Evolutionary conservation across 2,888 invertebrate species (phyloP).

Genomic region (Trachelus stipa): DNA sequence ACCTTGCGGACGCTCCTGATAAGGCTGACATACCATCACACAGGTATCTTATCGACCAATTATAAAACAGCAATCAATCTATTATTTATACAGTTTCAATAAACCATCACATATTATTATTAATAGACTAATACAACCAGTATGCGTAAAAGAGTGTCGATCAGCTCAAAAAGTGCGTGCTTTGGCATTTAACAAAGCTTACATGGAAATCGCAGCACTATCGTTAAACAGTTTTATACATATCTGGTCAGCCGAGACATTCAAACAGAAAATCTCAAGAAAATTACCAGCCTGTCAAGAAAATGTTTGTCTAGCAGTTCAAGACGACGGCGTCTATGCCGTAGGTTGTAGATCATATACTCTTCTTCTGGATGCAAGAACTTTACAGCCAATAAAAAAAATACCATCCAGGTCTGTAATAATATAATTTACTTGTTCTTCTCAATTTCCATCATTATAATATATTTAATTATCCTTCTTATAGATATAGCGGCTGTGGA

Average conservation of each 20-base stretch:
- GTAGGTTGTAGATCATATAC: constrained; percentile 96
- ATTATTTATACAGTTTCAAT: constrained; percentile 1
- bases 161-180: constrained; percentile 87
- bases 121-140: constrained; percentile 68
- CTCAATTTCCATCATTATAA: not conserved
- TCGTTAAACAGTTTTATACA: constrained; percentile 95
- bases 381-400: constrained; percentile 75
- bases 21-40: constrained; percentile 68
- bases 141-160: constrained; percentile 81
- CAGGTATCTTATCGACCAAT: constrained; percentile 42
- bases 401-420: constrained; percentile 59
- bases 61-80: constrained; percentile 2
- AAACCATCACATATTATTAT: not conserved
- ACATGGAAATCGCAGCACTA: constrained; percentile 89
- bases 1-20: constrained; percentile 66
- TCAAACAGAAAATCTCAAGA: constrained; percentile 86
- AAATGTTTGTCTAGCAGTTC: constrained; percentile 91
- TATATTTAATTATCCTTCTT: constrained; percentile 59
- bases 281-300: constrained; percentile 92
- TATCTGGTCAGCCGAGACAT: constrained; percentile 91
- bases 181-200: constrained; percentile 85
- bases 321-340: constrained; percentile 89
- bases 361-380: constrained; percentile 87
- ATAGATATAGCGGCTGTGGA: constrained; percentile 91
- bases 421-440: constrained; percentile 11